Evolutionary conservation across 2,888 invertebrate species (phyloP).

Genomic region (Ligdia adustata): DNA sequence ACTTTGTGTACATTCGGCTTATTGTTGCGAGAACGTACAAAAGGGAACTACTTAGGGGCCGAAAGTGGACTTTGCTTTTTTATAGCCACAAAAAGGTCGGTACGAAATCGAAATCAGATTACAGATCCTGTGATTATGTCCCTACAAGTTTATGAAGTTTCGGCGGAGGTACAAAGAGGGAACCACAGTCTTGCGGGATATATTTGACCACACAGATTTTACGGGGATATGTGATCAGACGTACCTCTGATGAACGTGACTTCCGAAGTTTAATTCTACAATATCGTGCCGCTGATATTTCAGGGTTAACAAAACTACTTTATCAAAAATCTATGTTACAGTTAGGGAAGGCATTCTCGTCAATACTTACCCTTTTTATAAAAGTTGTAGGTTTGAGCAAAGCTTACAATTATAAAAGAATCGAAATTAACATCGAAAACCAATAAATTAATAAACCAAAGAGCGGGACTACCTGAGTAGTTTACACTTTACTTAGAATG

Average conservation of each 20-base stretch:
- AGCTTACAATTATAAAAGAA: too few relatives aligned
- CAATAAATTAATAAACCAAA: constrained; percentile 3
- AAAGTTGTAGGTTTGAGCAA: too few relatives aligned
- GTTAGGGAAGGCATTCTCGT: too few relatives aligned
- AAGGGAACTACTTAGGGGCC: constrained; percentile 52
- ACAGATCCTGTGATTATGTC: constrained; percentile 66
- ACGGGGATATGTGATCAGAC: constrained; percentile 50
- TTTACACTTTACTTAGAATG: constrained; percentile 47
- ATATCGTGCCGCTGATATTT: constrained; percentile 43
- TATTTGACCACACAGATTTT: constrained; percentile 59
- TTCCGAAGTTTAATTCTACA: constrained; percentile 46
- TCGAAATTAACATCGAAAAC: not conserved
- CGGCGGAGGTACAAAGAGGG: constrained; percentile 55
- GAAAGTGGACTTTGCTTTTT: constrained; percentile 65
- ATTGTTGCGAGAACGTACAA: constrained; percentile 50
- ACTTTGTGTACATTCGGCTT: constrained; percentile 55
- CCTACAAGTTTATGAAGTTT: constrained; percentile 72
- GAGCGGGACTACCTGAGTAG: too few relatives aligned
- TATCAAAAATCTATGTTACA: too few relatives aligned
- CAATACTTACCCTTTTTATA: too few relatives aligned
- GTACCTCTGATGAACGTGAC: constrained; percentile 60
- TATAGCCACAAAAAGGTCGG: constrained; percentile 69
- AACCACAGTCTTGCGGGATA: constrained; percentile 51
- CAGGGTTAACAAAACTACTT: constrained; percentile 27
- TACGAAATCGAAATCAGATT: constrained; percentile 76